These are phyloP conservation scores for Monoplex corrugatus DNA, from an alignment of 2,888 invertebrate species.

Conservation along the genomic window DNA sequence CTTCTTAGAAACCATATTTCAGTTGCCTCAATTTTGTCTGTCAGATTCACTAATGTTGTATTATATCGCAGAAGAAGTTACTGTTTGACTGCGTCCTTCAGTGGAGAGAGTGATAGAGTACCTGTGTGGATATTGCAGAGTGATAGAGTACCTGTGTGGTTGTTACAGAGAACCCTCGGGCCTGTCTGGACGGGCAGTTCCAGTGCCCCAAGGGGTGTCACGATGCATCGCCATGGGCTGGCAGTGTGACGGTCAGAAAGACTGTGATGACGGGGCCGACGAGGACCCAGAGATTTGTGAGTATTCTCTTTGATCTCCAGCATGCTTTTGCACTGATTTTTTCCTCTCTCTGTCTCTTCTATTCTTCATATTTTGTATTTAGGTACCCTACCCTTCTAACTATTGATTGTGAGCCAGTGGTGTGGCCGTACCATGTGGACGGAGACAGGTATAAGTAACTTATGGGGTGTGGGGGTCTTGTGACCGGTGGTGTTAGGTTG, in stretches of 20 bases:
- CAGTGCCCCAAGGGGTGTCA: constrained; percentile 84
- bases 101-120: too few species aligned
- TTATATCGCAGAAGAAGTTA: too few species aligned
- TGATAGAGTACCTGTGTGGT: too few species aligned
- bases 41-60: too few species aligned
- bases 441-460: neutral
- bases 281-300: constrained; percentile 57
- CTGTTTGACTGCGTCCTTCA: too few species aligned
- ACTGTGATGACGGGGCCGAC: constrained; percentile 71
- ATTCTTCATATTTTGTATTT: neutral
- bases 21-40: too few species aligned
- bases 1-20: too few species aligned
- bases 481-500: neutral
- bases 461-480: constrained; percentile 26
- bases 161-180: constrained; percentile 35
- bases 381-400: neutral
- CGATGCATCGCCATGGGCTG: constrained; percentile 88
- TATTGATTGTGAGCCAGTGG: neutral
- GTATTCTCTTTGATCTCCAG: neutral
- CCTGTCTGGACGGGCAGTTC: constrained; percentile 85
- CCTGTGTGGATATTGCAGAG: too few species aligned
- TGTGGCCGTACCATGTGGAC: neutral
- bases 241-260: constrained; percentile 89
- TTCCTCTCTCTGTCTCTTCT: neutral
- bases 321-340: too few species aligned